Evolutionary conservation across 2,888 invertebrate species (phyloP), one percentile per base, ranked within the genome.

Genomic region (Himalopsyche tibetana): DNA sequence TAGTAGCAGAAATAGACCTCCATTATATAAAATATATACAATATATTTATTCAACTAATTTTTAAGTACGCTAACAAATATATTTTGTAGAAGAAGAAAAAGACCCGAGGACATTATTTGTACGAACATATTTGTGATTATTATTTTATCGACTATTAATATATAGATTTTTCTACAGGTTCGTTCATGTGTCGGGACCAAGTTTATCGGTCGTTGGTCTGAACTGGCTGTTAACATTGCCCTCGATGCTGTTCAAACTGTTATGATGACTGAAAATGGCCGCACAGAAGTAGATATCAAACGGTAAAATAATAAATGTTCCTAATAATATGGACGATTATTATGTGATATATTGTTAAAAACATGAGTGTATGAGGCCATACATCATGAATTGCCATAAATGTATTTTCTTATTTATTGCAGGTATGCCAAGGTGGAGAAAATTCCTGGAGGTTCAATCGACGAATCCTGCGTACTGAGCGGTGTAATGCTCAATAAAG

Each of bases 401-500:
- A 45, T 45, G 45, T 42, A 8, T 42, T 42, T 42, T 42, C 9
- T 45, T 45, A 45, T 42, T 38, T 11, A 38, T 83, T 89, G 9
- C 89, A 95, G 95, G 87, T 99, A 99, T 90, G 99, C 98, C 0
- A 98, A 98, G 93, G 96, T 99, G 36, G 97, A 97, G 90, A 97
- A 97, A 91, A 96, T 99, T 89, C 99, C 99, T 0, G 99, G 99
- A 40, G 99, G 99, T 12, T 94, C 96, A 0, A 96, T 99, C 86
- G 99, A 99, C 90, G 99, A 99, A 89, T 99, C 98, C 0, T 94
- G 95, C 89, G 99, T 99, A 9, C 93, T 99, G 55, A 96, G 95
- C 89, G 99, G 99, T 69, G 97, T 99, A 17, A 99, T 99, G 98
- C 92, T 99, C 86, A 99, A 99, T 93, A 99, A 99, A 92, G 99